phyloP scores from a whole-genome alignment of 2,797 vertebrate genomes.

The Hydrolagus colliei region DNA sequence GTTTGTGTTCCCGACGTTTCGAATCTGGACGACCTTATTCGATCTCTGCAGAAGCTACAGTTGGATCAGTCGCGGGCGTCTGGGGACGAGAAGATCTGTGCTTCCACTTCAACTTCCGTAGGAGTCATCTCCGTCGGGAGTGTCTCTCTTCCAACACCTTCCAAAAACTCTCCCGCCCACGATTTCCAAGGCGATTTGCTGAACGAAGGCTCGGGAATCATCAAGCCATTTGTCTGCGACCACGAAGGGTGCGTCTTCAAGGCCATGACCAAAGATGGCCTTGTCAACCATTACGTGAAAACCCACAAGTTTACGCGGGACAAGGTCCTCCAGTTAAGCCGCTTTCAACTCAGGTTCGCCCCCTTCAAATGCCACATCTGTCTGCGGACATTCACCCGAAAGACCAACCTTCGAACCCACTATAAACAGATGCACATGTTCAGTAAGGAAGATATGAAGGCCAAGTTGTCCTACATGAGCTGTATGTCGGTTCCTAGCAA shows the following conservation, averaged over 20 bases:
- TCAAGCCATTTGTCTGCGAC: conserved; percentile 82
- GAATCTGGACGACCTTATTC: conserved; percentile 9
- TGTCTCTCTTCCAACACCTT: conserved; percentile 55
- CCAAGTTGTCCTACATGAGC: conserved; percentile 23
- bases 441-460: conserved; percentile 46
- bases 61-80: neutral
- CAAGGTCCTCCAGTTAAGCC: conserved; percentile 71
- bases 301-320: conserved; percentile 74
- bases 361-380: conserved; percentile 91
- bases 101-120: conserved; percentile 43
- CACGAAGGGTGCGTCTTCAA: conserved; percentile 71
- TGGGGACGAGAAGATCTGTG: neutral
- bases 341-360: conserved; percentile 74
- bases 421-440: conserved; percentile 76
- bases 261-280: conserved; percentile 77
- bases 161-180: conserved; percentile 49
- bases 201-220: conserved; percentile 45
- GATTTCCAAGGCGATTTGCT: conserved; percentile 55
- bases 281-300: conserved; percentile 79
- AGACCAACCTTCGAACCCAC: conserved; percentile 75
- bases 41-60: conserved; percentile 20
- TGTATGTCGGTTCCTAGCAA: conserved; percentile 29
- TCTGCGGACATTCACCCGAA: conserved; percentile 78
- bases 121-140: conserved; percentile 55
- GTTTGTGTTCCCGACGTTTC: neutral